Evolutionary conservation across 2,113 vertebrate genomes (phyloP), one percentile per base, ranked within the genome.

Genomic region (Actenoides lindsayi): DNA sequence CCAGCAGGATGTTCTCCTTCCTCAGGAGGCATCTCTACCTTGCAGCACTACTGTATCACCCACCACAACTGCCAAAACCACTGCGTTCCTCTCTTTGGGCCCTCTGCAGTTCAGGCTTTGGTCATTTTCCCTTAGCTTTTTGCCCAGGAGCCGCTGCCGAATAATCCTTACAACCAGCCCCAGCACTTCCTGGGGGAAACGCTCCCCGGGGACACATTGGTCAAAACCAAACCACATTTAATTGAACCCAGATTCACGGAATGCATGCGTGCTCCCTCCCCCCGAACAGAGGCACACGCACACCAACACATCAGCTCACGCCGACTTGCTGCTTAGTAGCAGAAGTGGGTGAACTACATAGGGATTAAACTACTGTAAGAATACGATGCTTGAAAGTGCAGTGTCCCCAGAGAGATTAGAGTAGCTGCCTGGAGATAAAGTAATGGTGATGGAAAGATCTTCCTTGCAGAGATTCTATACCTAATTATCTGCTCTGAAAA

Each of bases 341-440:
- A 89, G 89, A 96, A 96, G 86, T 93, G 90, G 92, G 95, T 95
- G 90, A 97, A 94, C 90, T 92, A 84, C 86, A 82, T 8, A 74
- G 90, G 95, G 95, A 96, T 92, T 94, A 95, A 88, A 82, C 0
- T 70, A 76, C 31, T 62, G 57, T n/a, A 56, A 89, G 77, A 62
- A 83, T 75, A 86, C 0, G 1, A 53, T 56, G 87, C 93, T 89
- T 91, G 92, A 96, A 96, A 96, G 94, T 2, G 0, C 53, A 1
- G 1, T 20, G 37, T 93, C 94, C 90, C 95, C 46, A 37, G 89
- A 74, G 96, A 93, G 94, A 94, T 91, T 87, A 95, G 87, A 83
- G 88, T 64, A 95, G 93, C 93, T 93, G 89, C 75, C 88, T 76
- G 64, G 70, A 96, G 92, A 92, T 67, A 89, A 80, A 96, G 91